Evolutionary conservation across 2,113 vertebrate species (phyloP), one percentile per base, ranked within the genome.

Genomic region (Leptosomus discolor): DNA sequence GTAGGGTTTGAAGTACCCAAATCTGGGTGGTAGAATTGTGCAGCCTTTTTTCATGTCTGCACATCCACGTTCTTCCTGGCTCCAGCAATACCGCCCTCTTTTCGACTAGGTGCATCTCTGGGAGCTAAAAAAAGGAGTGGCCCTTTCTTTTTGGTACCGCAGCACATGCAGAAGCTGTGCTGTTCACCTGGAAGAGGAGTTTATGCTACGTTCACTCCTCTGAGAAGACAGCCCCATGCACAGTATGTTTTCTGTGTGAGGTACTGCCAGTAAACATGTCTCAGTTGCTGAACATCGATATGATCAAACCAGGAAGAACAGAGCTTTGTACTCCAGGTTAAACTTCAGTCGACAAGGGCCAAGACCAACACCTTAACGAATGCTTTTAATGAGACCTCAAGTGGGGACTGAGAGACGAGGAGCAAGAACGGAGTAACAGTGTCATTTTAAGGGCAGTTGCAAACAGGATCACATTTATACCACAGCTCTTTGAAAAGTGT

Each of bases 371-470:
- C 51, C 39, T 85, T 77, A 75, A 63, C 41, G 37, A 74, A 86
- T 3, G 4, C 41, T 78, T 94, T 91, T 58, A 13, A 77, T 65
- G 91, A 89, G 18, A 61, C 30, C 19, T 89, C 21, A 41, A 70
- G n/a, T 58, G 56, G 84, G 41, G 73, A 69, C 1, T 88, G 67
- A 73, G 82, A 83, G 57, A 71, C 51, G 15, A 53, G 61, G 22
- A 79, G 19, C 54, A 86, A 78, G 73, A 85, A 68, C 9, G 82
- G 51, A 64, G 37, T 34, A 81, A 51, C 2, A 75, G 43, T 68
- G 39, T 84, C n/a, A 60, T 87, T 87, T 87, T 82, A 68, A 87
- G 39, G 51, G 61, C 36, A 43, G 91, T 82, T 82, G 80, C 79
- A 80, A 94, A 85, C 34, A 91, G 19, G n/a, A 82, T 71, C 69